Evolutionary conservation across 2,888 invertebrate genomes (phyloP).

Genomic region (Noctua comes): DNA sequence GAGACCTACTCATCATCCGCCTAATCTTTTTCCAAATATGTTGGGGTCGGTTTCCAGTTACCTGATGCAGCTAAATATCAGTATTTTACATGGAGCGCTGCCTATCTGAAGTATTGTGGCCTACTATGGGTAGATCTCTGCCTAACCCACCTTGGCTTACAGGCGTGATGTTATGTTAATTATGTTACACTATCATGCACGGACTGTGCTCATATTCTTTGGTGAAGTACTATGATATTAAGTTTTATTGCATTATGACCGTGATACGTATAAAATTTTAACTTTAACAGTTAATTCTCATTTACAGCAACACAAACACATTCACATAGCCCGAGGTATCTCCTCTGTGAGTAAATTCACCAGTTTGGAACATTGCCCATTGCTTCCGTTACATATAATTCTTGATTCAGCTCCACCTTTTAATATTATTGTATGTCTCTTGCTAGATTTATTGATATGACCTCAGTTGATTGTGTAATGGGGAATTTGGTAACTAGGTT

Average conservation of each 20-base stretch:
- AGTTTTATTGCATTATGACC: background rate
- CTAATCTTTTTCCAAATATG: too few species aligned
- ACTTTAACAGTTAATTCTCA: conserved; percentile 37
- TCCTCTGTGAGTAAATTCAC: conserved; percentile 52
- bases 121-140: too few species aligned
- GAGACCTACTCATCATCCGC: too few species aligned
- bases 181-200: too few species aligned
- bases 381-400: conserved; percentile 66
- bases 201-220: background rate
- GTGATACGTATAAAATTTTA: background rate
- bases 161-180: too few species aligned
- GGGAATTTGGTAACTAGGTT: conserved; percentile 17
- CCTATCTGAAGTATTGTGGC: background rate
- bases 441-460: conserved; percentile 61
- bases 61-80: background rate
- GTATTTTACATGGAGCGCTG: background rate
- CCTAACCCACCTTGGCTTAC: too few species aligned
- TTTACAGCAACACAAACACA: conserved; percentile 22
- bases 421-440: conserved; percentile 63
- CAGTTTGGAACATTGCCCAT: conserved; percentile 71
- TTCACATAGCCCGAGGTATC: conserved; percentile 9
- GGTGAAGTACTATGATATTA: background rate
- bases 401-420: conserved; percentile 58
- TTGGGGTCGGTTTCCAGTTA: too few species aligned
- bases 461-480: conserved; percentile 15